Evolutionary conservation across 2,797 vertebrate species (phyloP).

Genomic region (Rhinoraja longicauda): DNA sequence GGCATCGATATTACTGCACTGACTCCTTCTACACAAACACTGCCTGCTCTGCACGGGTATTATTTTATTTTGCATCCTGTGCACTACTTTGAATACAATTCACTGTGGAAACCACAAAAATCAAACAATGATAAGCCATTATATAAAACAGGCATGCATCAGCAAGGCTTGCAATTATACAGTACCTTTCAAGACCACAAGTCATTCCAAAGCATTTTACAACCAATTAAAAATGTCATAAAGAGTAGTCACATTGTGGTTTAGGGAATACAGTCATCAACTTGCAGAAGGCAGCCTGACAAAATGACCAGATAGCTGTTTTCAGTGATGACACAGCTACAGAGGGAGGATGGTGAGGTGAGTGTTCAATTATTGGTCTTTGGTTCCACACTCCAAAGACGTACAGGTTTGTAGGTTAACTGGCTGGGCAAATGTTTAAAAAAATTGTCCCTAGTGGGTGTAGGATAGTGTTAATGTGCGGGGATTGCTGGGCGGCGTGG

Average conservation of each 20-base stretch:
- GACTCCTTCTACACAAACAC: too few relatives aligned
- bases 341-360: background rate
- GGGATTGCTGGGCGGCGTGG: too few relatives aligned
- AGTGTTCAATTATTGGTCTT: too few relatives aligned
- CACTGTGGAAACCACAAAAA: background rate
- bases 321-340: background rate
- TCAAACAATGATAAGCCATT: background rate
- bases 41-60: too few relatives aligned
- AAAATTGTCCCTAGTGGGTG: too few relatives aligned
- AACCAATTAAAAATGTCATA: background rate
- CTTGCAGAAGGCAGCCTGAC: background rate
- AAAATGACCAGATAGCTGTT: background rate
- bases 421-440: too few relatives aligned
- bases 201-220: background rate
- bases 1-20: too few relatives aligned
- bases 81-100: background rate
- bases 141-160: background rate
- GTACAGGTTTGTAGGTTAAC: too few relatives aligned
- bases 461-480: too few relatives aligned
- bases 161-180: background rate
- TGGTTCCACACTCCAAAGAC: too few relatives aligned
- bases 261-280: background rate
- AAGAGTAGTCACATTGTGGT: background rate
- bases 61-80: too few relatives aligned
- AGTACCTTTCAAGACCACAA: background rate